Evolutionary conservation across 1,140 invertebrate species (phyloP), one percentile per base, ranked within the genome.

Genomic region (Sogatella furcifera): DNA sequence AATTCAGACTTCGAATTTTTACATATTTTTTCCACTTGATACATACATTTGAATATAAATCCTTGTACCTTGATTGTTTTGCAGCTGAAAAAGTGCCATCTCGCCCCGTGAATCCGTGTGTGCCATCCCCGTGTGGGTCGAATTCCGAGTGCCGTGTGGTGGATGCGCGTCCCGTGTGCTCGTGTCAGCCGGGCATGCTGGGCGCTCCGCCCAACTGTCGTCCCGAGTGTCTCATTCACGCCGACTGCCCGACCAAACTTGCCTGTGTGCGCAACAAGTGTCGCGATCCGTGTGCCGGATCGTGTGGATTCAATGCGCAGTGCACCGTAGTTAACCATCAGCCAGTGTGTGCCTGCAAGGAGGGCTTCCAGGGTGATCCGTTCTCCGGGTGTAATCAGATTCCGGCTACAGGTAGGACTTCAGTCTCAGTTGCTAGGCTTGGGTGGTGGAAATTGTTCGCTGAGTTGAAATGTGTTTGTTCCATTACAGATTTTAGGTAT

Each of bases 81-180:
- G 21, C 42, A 71, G 67, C 62, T 52, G 57, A 59, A 19, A 68
- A 62, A 65, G 58, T 66, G 14, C 66, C 73, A 14, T 63, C 65
- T 11, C 55, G 63, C 13, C 68, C 74, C 9, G 74, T 70, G 14
- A 82, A 88, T 70, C 86, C 86, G 17, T 92, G 89, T 66, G 67
- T 84, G 44, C 86, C 87, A 41, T 89, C 86, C 55, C 89, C 88
- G 1, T 94, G 91, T 72, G 90, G 90, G 5, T 80, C 86, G 0
- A 89, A 92, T 70, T 81, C 89, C 1, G 80, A 85, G 38, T 94
- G 90, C 68, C 78, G 81, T 6, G 81, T 84, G 52, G 76, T 85
- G 21, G 81, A 80, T 52, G 77, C 80, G 21, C 79, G 84, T 61
- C 81, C 89, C 0, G 81, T 89, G 13, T 94, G 90, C 71, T 83